These are phyloP conservation scores for Perithous albicinctus DNA, from an alignment of 2,888 invertebrate species.

Conservation along the genomic window DNA sequence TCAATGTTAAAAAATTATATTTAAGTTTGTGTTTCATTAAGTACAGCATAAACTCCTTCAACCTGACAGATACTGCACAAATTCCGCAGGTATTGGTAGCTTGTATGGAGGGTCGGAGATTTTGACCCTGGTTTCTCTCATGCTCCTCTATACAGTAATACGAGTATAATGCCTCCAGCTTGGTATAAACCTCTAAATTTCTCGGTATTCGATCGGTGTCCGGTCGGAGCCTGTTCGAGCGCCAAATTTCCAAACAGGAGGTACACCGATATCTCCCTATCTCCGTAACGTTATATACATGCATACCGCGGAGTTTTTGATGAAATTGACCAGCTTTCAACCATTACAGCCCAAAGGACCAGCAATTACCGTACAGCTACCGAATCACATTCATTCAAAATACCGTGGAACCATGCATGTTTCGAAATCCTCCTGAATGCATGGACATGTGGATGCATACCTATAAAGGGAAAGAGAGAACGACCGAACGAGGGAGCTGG, in stretches of 20 bases:
- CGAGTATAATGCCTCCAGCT: background rate
- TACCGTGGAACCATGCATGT: constrained; percentile 1
- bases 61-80: too few species aligned
- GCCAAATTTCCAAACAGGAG: constrained; percentile 32
- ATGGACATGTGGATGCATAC: constrained; percentile 21
- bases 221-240: constrained; percentile 17
- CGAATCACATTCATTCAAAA: constrained; percentile 36
- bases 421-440: background rate
- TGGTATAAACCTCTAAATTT: constrained; percentile 15
- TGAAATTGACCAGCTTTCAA: constrained; percentile 13
- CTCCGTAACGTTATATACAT: background rate
- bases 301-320: constrained; percentile 4
- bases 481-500: constrained; percentile 55
- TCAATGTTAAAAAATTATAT: too few species aligned
- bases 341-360: background rate
- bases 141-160: background rate
- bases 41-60: too few species aligned
- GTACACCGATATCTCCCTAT: constrained; percentile 6
- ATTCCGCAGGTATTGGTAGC: background rate
- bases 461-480: constrained; percentile 41
- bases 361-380: constrained; percentile 9
- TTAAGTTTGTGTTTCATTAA: too few species aligned
- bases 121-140: background rate
- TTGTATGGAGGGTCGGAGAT: background rate
- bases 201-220: constrained; percentile 41